These are phyloP conservation scores for Vespertilio murinus DNA, from an alignment of 2,797 vertebrate species.

Conservation along the genomic window DNA sequence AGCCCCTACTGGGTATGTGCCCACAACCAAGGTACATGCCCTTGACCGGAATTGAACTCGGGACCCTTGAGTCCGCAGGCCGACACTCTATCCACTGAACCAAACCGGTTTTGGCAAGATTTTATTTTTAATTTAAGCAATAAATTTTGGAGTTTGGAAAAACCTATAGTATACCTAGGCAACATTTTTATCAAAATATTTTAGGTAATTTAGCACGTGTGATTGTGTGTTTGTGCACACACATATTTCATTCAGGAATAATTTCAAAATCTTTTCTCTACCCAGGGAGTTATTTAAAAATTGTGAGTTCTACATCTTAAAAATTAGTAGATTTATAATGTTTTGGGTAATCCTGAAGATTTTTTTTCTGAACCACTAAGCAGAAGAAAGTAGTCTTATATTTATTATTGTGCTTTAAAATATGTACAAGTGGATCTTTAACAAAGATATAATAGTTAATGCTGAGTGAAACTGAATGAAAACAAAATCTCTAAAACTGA, in stretches of 20 bases:
- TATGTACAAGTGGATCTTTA: not conserved
- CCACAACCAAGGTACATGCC: too few relatives aligned
- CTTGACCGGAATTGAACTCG: too few relatives aligned
- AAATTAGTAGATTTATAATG: conserved; percentile 25
- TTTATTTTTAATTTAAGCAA: not conserved
- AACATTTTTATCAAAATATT: conserved; percentile 24
- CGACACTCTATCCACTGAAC: too few relatives aligned
- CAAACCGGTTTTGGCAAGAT: too few relatives aligned
- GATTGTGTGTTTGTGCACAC: not conserved
- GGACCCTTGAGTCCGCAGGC: too few relatives aligned
- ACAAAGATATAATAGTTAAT: conserved; percentile 13
- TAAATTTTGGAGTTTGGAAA: conserved; percentile 36
- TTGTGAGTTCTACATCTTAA: conserved; percentile 25
- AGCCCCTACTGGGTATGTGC: too few relatives aligned
- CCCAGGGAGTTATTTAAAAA: not conserved
- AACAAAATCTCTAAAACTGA: conserved; percentile 6
- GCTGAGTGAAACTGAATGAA: conserved; percentile 15
- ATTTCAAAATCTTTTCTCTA: conserved; percentile 23
- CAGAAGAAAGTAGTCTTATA: conserved; percentile 13
- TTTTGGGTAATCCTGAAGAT: conserved; percentile 24
- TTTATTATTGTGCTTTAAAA: conserved; percentile 6
- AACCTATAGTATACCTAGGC: not conserved
- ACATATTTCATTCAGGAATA: not conserved
- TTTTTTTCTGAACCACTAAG: conserved; percentile 31
- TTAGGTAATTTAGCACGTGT: not conserved